Evolutionary conservation across 2,113 vertebrate species (phyloP).

Genomic region (Eolophus roseicapilla): DNA sequence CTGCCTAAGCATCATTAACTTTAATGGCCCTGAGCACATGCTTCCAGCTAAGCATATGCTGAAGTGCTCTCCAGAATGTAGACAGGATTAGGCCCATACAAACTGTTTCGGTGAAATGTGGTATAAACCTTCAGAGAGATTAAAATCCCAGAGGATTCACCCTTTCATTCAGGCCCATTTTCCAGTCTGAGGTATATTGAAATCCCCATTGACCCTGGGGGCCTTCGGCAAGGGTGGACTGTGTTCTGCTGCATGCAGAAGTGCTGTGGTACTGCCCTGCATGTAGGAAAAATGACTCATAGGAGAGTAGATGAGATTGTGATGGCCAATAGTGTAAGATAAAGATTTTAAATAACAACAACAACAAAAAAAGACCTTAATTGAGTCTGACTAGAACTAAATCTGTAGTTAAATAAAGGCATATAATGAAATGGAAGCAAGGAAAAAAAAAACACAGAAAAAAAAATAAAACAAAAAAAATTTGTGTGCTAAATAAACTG

Average conservation of each 20-base stretch:
- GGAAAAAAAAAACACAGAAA: neutral
- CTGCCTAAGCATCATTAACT: conserved; percentile 33
- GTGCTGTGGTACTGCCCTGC: neutral
- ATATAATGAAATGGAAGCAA: neutral
- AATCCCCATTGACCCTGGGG: fast-evolving
- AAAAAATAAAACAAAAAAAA: neutral
- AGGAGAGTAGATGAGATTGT: neutral
- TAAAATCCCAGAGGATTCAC: neutral
- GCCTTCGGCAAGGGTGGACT: neutral
- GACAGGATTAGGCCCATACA: neutral
- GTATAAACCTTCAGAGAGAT: neutral
- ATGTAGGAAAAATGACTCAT: neutral
- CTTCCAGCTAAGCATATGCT: neutral
- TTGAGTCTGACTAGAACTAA: neutral
- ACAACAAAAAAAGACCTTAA: neutral
- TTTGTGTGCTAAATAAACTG: neutral
- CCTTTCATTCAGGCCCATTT: neutral
- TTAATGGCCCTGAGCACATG: neutral
- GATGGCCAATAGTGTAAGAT: neutral
- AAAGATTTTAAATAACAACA: neutral
- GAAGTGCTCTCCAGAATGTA: neutral
- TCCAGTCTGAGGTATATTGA: neutral
- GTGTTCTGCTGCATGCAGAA: neutral
- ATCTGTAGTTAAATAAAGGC: neutral
- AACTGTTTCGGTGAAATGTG: neutral